A percentile compares a stretch with the other conserved stretches of the same genome.
Evolutionary conservation across 2,113 vertebrate species (phyloP).

Genomic region (Lepus americanus): DNA sequence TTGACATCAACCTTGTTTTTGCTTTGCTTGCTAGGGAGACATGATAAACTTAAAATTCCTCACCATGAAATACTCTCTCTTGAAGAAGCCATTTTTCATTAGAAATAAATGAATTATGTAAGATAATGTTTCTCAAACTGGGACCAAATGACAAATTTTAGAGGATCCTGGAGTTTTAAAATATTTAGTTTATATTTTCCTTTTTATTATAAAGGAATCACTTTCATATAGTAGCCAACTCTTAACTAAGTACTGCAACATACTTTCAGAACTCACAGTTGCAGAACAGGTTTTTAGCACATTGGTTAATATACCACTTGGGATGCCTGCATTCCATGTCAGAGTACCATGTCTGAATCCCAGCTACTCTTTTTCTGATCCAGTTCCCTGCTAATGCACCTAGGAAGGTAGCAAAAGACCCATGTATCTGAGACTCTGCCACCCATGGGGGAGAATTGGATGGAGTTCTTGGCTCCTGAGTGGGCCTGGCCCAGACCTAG

Average conservation of each 20-base stretch:
- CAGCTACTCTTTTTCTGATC: too few species aligned
- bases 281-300: neutral
- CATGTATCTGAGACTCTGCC: too few species aligned
- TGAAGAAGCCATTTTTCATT: constrained; percentile 52
- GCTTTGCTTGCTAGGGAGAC: neutral
- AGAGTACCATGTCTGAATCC: too few species aligned
- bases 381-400: too few species aligned
- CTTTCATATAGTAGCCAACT: neutral
- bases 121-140: constrained; percentile 43
- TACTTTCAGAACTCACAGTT: neutral
- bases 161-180: constrained; percentile 6
- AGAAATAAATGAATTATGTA: constrained; percentile 8
- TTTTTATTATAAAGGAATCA: constrained; percentile 46
- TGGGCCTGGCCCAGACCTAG: too few species aligned
- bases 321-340: too few species aligned
- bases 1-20: neutral
- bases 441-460: too few species aligned
- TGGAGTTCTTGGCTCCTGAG: too few species aligned
- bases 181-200: constrained; percentile 1
- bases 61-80: constrained; percentile 8
- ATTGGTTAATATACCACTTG: too few species aligned
- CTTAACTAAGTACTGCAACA: neutral
- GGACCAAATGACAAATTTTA: constrained; percentile 40
- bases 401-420: too few species aligned
- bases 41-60: neutral